phyloP scores from a whole-genome alignment of 2,113 vertebrate genomes.

The Pangasianodon hypophthalmus region DNA sequence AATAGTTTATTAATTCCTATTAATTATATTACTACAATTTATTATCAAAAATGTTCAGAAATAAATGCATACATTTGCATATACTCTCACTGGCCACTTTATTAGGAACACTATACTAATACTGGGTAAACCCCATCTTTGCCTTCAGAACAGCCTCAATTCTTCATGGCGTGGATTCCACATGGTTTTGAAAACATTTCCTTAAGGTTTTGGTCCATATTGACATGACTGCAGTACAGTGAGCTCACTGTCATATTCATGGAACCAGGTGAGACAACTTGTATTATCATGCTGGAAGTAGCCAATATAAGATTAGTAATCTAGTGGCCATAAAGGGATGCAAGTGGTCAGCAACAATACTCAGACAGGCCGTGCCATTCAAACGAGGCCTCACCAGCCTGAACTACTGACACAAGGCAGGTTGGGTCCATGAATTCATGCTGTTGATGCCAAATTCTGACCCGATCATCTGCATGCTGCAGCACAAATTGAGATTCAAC shows the following conservation, averaged over 20 bases:
- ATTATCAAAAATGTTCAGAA: no score
- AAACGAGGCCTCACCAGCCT: not conserved
- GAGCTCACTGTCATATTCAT: not conserved
- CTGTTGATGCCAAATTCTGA: not conserved
- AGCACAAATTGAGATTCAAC: not conserved
- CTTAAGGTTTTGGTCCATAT: not conserved
- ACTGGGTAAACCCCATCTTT: no score
- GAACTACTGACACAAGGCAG: not conserved
- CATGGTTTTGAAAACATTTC: not conserved
- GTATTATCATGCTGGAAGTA: not conserved
- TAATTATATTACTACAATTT: no score
- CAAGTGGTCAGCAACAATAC: not conserved
- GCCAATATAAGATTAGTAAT: not conserved
- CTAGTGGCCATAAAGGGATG: not conserved
- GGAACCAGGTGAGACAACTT: not conserved
- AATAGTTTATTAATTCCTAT: not conserved
- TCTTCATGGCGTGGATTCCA: not conserved
- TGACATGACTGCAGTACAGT: not conserved
- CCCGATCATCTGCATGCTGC: not conserved
- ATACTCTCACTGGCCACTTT: not conserved
- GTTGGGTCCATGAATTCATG: not conserved
- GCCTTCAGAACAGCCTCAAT: no score
- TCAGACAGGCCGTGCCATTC: not conserved
- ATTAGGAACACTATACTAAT: not conserved
- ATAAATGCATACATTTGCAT: not conserved